Evolutionary conservation across 2,797 vertebrate genomes (phyloP).

Genomic region (Capromys pilorides): DNA sequence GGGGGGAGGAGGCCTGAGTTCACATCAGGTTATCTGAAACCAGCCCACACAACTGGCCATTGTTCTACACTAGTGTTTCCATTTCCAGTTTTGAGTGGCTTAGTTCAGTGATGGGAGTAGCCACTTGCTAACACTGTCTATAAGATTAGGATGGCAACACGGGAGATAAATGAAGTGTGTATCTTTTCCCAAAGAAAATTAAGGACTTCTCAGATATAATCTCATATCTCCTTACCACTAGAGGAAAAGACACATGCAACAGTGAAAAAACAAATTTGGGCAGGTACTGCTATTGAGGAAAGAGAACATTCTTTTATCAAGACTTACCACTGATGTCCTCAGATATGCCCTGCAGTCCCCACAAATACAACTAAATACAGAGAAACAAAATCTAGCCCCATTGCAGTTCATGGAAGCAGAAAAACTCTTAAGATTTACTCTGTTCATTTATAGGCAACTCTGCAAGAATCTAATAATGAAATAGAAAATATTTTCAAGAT

Average conservation of each 20-base stretch:
- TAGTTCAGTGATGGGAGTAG: neutral
- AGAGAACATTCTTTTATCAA: neutral
- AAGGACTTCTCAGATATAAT: slow-evolving; percentile 56
- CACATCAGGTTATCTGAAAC: slow-evolving; percentile 2
- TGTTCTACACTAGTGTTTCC: neutral
- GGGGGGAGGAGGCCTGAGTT: neutral
- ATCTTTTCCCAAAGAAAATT: neutral
- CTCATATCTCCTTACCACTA: neutral
- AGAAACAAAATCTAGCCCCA: neutral
- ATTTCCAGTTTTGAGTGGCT: neutral
- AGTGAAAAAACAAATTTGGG: neutral
- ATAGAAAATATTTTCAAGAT: slow-evolving; percentile 55
- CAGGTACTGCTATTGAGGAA: neutral
- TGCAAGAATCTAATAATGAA: slow-evolving; percentile 34
- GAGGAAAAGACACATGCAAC: neutral
- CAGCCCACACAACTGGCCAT: neutral
- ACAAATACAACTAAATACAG: neutral
- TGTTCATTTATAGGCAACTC: slow-evolving; percentile 4
- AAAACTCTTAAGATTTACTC: slow-evolving; percentile 12
- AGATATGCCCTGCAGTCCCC: neutral
- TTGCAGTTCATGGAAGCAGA: neutral
- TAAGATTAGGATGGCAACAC: neutral
- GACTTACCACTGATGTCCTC: neutral
- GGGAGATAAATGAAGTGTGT: neutral
- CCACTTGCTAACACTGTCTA: slow-evolving; percentile 2